Base-by-base conservation (phyloP, 2,797 vertebrate species). In the Clarias fuscus region DNA sequence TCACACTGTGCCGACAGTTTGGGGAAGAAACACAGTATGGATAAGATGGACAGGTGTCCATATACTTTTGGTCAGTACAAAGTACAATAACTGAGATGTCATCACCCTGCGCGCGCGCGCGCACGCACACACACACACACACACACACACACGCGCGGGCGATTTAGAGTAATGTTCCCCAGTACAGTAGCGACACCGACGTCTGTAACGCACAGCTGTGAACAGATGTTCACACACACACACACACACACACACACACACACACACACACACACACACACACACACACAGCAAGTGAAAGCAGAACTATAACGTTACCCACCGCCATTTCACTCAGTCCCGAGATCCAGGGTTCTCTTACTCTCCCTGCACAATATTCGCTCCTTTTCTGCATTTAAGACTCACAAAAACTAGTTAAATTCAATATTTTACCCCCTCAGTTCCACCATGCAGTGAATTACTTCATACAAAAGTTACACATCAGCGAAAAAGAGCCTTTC, bases 321-420 rank as follows among this genome's bases (percentile, higher is more conserved):
- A 85, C 84, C 84, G 84, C 84, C 84, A 85, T 85, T 62, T 62
- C 33, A 43, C 43, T 43, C 58, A 80, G 22, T 22, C 59, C 48
- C 17, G 27, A 15, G 15, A 24, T 72, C 24, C 77, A 18, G 82
- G 56, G 30, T 83, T 68, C 68, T 2, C 20, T 71, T 15, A 40
- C 14, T 68, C 27, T 18, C 14, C 27, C 4, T 13, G 8, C 3
- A 30, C 37, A 64, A 15, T 68, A 27, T 43, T 20, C 30, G 33
- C 61, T 81, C 15, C 17, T 75, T 17, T 73, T 27, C 27, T 81
- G 40, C 78, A 73, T 86, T 81, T 81, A 86, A 20, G 2, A 7
- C 15, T 22, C 6, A 59, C 6, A 24, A 24, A 48, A 6, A 13
- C 5, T 56, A 18, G 53, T 64, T 48, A 30, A 71, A 70, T 30